Percentiles rank a stretch among this genome's conserved stretches.
phyloP scores from a whole-genome alignment of 1,140 invertebrate species.

The Aphidius gifuensis region DNA sequence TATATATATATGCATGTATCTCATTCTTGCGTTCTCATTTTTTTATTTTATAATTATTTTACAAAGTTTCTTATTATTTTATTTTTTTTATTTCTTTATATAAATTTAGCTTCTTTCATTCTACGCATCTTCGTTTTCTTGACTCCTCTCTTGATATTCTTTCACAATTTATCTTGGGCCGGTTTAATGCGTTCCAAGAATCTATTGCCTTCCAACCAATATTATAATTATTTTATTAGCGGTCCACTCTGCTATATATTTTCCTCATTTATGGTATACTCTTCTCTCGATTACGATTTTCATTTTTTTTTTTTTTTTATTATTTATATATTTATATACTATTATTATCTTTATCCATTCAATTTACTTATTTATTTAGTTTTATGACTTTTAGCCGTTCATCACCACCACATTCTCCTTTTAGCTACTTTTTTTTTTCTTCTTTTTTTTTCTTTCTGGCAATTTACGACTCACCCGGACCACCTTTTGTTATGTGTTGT shows the following conservation, averaged over 20 bases:
- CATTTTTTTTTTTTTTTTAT: not conserved
- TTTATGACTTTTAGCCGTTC: no score
- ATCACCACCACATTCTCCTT: no score
- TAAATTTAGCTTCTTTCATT: no score
- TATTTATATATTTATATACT: no score
- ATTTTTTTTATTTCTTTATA: not conserved
- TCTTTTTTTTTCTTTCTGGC: no score
- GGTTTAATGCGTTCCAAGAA: conserved; percentile 6
- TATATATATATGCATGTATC: no score
- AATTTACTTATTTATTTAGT: no score
- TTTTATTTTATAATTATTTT: not conserved
- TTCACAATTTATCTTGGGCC: not conserved
- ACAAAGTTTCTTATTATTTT: not conserved
- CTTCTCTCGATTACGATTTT: not conserved
- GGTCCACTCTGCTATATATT: not conserved
- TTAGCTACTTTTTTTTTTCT: no score
- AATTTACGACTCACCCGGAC: no score
- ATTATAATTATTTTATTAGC: conserved; percentile 10
- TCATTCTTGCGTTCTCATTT: no score
- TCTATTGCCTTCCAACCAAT: not conserved
- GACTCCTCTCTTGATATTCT: not conserved
- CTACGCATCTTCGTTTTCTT: not conserved
- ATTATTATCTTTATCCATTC: no score
- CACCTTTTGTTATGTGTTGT: no score
- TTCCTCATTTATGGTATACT: conserved; percentile 1